Conservation (phyloP, 2,888 invertebrate species). For the Neocrepidodera transversa region DNA sequence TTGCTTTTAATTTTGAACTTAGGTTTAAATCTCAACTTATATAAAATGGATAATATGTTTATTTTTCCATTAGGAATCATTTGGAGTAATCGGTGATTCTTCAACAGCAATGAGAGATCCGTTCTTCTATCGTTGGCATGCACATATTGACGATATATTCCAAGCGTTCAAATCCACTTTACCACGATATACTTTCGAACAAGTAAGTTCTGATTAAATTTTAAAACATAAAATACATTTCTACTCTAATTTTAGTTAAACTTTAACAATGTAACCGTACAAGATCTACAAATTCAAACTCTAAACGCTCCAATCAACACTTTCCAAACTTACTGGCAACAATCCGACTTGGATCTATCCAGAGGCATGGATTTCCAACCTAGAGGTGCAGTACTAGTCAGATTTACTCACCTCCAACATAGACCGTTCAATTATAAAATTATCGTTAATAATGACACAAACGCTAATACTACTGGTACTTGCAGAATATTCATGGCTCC, state of each 20-base stretch:
- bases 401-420: constrained; percentile 80
- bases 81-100: constrained; percentile 85
- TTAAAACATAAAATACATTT: neutral
- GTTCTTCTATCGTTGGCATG: constrained; percentile 85
- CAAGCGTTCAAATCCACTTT: constrained; percentile 75
- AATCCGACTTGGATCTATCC: constrained; percentile 77
- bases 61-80: constrained; percentile 70
- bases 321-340: constrained; percentile 79
- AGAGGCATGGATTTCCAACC: constrained; percentile 85
- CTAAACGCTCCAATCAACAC: constrained; percentile 58
- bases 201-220: constrained; percentile 59
- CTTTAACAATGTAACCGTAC: constrained; percentile 69
- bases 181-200: constrained; percentile 67
- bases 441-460: constrained; percentile 56
- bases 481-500: constrained; percentile 77
- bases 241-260: constrained; percentile 63
- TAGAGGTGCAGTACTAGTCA: constrained; percentile 68
- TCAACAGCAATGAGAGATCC: constrained; percentile 89
- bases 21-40: too few relatives aligned
- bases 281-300: constrained; percentile 65
- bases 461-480: constrained; percentile 64
- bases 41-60: too few relatives aligned
- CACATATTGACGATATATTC: constrained; percentile 80
- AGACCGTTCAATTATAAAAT: constrained; percentile 70
- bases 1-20: too few relatives aligned